Evolutionary conservation across 2,888 invertebrate species (phyloP), one percentile per base, ranked within the genome.

Genomic region (Drosophila pseudotalamancana): DNA sequence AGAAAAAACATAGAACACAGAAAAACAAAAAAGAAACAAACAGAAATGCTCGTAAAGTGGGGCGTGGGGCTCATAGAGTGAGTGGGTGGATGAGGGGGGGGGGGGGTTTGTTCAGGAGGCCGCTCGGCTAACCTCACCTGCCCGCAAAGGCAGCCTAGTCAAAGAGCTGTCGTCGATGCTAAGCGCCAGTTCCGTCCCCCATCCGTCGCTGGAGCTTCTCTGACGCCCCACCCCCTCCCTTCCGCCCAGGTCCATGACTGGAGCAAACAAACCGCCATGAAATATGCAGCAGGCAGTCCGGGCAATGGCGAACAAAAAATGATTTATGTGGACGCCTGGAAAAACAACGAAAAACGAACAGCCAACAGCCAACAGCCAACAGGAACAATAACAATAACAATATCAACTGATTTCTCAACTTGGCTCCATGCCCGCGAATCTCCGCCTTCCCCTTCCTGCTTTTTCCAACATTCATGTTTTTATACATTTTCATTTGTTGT

Each of bases 111-210:
- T 12, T 25, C 6, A 11, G 70, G 50, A 3, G 19, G 57, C 46
- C 60, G 55, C 72, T 72, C 74, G 81, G 76, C 77, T 74, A 82
- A 85, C 83, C 81, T 82, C 86, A 79, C 77, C 81, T 85, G 86
- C 72, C 67, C 67, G 65, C 57, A 51, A 48, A 68, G 40, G 39
- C 74, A 63, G 83, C 73, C 86, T 86, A 82, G 81, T 82, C 81
- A 85, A 82, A 81, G 80, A 79, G 81, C 81, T 82, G 81, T 85
- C 81, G 81, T 82, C 81, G 77, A 76, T 79, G 83, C 86, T 80
- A 82, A 85, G 80, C 82, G 73, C 79, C 78, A 68, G 59, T 55
- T 31, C 3, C 54, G 23, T 46, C 40, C 16, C 46, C 32, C 34
- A 23, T 25, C 11, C 53, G 21, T 37, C 34, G 37, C 40, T 31